These are phyloP conservation scores for Corythornis madagascariensis DNA, from an alignment of 2,113 vertebrate genomes.

Conservation along the genomic window DNA sequence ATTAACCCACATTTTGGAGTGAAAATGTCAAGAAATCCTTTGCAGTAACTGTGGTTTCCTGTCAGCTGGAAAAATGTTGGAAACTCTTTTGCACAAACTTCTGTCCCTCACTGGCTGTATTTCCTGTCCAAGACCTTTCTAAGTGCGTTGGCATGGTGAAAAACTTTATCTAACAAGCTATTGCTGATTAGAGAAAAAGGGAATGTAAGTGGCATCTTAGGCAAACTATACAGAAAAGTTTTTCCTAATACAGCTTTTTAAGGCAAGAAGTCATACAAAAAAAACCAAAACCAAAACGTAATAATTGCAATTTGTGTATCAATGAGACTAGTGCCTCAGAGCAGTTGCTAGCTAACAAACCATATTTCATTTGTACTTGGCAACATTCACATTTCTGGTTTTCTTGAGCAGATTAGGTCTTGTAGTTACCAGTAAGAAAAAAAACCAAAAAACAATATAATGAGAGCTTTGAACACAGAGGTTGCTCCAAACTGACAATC, in stretches of 20 bases:
- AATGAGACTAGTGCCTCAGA: background rate
- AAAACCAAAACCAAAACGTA: background rate
- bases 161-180: background rate
- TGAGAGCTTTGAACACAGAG: background rate
- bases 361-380: background rate
- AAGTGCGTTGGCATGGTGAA: background rate
- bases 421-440: background rate
- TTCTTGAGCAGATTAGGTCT: background rate
- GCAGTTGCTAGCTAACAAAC: background rate
- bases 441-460: background rate
- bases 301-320: background rate
- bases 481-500: background rate
- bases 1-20: background rate
- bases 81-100: conserved; percentile 47
- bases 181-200: background rate
- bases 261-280: background rate
- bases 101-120: background rate
- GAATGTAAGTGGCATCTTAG: background rate
- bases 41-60: conserved; percentile 34
- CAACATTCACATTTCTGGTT: background rate
- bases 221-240: background rate
- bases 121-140: conserved; percentile 28
- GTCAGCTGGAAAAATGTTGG: conserved; percentile 51
- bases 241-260: background rate
- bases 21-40: conserved; percentile 23